Percentiles rank a stretch among this genome's conserved stretches.
Evolutionary conservation across 2,113 vertebrate species (phyloP).

Genomic region (Muntiacus reevesi): DNA sequence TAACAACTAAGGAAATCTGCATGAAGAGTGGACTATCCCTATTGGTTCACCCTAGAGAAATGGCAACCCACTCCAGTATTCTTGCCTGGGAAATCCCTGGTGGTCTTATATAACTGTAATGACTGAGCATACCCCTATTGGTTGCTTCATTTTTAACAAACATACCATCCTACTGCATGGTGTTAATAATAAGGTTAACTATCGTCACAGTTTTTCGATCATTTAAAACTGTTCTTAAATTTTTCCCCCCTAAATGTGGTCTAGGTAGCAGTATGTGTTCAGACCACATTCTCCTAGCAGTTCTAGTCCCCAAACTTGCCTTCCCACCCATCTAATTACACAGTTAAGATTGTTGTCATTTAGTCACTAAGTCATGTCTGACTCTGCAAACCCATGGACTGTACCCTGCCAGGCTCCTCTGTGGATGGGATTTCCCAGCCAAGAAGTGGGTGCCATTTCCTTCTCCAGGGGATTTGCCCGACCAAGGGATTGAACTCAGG

Average conservation of each 20-base stretch:
- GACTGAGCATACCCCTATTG: not conserved
- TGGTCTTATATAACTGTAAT: accelerated
- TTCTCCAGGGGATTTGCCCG: not conserved
- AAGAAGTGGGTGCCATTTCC: not conserved
- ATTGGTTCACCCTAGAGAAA: not conserved
- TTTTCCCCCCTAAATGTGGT: not conserved
- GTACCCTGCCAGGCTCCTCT: not conserved
- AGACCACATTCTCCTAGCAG: not conserved
- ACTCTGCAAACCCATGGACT: not conserved
- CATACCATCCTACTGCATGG: not conserved
- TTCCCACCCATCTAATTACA: not conserved
- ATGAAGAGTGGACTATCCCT: not conserved
- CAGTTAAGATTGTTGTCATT: not conserved
- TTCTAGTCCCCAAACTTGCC: not conserved
- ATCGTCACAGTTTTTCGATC: not conserved
- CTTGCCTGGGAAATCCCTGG: not conserved
- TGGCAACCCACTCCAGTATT: not conserved
- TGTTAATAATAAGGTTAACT: not conserved
- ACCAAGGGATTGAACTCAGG: not conserved
- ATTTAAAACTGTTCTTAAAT: not conserved
- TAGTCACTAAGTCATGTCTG: not conserved
- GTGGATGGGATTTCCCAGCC: not conserved
- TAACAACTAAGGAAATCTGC: not conserved
- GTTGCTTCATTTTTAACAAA: not conserved
- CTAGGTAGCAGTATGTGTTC: not conserved